phyloP scores from a whole-genome alignment of 2,888 invertebrate species.

The Ennomos erosarius region DNA sequence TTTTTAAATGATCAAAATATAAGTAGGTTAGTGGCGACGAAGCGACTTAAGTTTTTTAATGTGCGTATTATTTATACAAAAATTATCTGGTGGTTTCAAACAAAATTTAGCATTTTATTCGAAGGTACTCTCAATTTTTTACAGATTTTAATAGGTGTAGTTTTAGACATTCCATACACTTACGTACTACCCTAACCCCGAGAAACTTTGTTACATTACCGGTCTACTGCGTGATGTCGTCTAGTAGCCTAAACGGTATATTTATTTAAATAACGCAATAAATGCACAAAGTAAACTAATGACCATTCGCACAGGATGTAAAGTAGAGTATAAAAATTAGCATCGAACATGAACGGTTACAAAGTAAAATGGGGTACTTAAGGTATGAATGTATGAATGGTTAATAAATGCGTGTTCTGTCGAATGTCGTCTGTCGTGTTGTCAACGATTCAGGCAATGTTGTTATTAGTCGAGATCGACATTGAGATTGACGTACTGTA shows the following conservation, averaged over 20 bases:
- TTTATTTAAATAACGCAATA: constrained; percentile 31
- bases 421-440: neutral
- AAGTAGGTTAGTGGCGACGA: constrained; percentile 6
- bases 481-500: no score
- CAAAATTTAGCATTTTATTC: constrained; percentile 5
- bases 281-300: constrained; percentile 35
- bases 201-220: no score
- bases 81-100: no score
- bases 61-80: no score
- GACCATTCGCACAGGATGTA: constrained; percentile 35
- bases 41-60: neutral
- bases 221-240: constrained; percentile 14
- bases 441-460: no score
- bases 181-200: no score
- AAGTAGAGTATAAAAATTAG: constrained; percentile 27
- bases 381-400: neutral
- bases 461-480: no score
- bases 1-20: no score
- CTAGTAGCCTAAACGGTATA: constrained; percentile 8
- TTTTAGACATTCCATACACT: no score
- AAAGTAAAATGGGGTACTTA: constrained; percentile 8
- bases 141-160: no score
- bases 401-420: constrained; percentile 8
- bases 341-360: constrained; percentile 23
- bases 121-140: no score